These are phyloP conservation scores for Melanotaenia maccullochi DNA, from an alignment of 2,797 vertebrate species.

Conservation along the genomic window DNA sequence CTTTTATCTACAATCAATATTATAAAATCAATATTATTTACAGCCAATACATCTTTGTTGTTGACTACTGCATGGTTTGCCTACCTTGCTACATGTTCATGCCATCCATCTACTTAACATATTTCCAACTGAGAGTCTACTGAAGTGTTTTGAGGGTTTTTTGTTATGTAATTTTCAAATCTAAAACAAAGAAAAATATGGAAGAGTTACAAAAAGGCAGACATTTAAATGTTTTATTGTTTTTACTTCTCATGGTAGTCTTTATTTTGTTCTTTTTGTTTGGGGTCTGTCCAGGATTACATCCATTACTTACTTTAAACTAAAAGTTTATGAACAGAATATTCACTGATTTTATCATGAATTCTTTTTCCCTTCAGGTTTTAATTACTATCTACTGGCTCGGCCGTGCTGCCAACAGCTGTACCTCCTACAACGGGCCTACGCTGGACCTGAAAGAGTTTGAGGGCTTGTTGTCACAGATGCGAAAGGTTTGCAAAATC, in stretches of 20 bases:
- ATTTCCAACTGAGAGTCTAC: slow-evolving; percentile 11
- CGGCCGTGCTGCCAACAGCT: slow-evolving; percentile 93
- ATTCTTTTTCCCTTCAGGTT: slow-evolving; percentile 81
- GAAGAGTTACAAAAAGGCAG: background rate
- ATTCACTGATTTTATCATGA: background rate
- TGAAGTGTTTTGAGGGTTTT: background rate
- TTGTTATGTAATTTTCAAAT: too few species aligned
- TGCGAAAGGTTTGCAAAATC: slow-evolving; percentile 90
- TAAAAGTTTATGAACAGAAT: background rate
- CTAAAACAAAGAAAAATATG: too few species aligned
- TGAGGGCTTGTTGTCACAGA: slow-evolving; percentile 93
- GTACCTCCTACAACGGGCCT: slow-evolving; percentile 90
- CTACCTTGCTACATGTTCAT: background rate
- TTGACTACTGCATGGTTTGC: background rate
- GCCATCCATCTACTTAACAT: background rate
- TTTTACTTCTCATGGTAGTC: background rate
- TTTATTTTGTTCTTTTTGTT: background rate
- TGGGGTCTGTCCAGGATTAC: background rate
- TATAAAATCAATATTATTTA: background rate
- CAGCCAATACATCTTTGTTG: background rate
- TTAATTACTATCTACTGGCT: slow-evolving; percentile 98
- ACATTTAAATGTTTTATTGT: background rate
- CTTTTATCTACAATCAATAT: background rate
- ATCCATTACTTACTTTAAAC: background rate
- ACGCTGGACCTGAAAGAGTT: slow-evolving; percentile 96